Evolutionary conservation across 2,888 invertebrate genomes (phyloP), one percentile per base, ranked within the genome.

Genomic region (Halictus quadricinctus): DNA sequence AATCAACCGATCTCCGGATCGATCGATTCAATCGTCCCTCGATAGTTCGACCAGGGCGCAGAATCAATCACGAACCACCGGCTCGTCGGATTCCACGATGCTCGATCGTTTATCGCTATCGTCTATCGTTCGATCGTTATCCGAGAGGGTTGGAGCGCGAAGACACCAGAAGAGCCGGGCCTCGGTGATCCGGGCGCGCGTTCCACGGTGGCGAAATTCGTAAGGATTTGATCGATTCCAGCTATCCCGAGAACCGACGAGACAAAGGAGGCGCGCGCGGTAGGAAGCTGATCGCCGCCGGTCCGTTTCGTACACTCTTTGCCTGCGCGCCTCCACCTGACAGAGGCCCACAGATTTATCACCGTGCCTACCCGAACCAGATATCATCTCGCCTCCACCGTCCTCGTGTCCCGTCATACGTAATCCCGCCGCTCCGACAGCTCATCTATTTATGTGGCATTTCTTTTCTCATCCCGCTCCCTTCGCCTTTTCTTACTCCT

Each of bases 281-380:
- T 87, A 89, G 90, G 87, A 88, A 87, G 90, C 86, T 88, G 84
- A 81, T 87, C 86, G 79, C 82, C 77, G 78, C 82, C 78, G 78
- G 76, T 72, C 54, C 74, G 84, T 86, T 86, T 85, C 80, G 84
- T 86, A 79, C 81, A 72, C 50, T 72, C 36, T 73, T 50, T 69
- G 79, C 72, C 84, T 81, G 83, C 72, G 81, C 88, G 75, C 80
- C 87, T 88, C 90, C 91, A 92, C 91, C 92, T 92, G 93, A 93
- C 93, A 92, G 88, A 88, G 89, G 89, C 82, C 88, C 91, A 91
- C 91, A 91, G 93, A 94, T 94, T 94, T 94, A 94, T 94, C 94
- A 94, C 93, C 90, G 90, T 90, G 90, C 90, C 92, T 91, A 88
- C 91, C 88, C 89, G 91, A 90, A 90, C 91, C 90, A 94, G 94